Percentiles rank a stretch among this genome's conserved stretches.
Evolutionary conservation across 2,797 vertebrate species (phyloP).

Genomic region (Harpagifer antarcticus): DNA sequence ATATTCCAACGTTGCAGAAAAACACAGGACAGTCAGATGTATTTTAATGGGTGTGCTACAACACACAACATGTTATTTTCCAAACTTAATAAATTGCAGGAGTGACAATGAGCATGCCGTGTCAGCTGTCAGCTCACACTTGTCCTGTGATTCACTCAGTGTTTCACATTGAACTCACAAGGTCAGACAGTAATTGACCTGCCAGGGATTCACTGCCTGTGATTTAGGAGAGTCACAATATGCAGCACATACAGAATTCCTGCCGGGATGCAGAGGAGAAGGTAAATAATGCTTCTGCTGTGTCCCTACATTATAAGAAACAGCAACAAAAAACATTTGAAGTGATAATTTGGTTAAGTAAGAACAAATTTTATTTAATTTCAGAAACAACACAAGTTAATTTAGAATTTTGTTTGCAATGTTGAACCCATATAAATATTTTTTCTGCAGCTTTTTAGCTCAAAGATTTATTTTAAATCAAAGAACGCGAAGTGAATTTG

Average conservation of each 20-base stretch:
- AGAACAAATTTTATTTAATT: too few relatives aligned
- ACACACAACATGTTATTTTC: neutral
- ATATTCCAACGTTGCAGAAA: neutral
- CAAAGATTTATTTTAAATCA: too few relatives aligned
- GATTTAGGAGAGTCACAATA: conserved; percentile 54
- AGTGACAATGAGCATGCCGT: conserved; percentile 1
- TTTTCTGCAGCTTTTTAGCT: too few relatives aligned
- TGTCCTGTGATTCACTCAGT: conserved; percentile 40
- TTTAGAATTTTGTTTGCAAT: too few relatives aligned
- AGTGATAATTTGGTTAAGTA: too few relatives aligned
- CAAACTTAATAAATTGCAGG: conserved; percentile 27
- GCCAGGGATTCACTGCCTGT: conserved; percentile 55
- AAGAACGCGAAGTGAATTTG: too few relatives aligned
- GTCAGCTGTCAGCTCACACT: conserved; percentile 32
- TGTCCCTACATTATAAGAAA: too few relatives aligned
- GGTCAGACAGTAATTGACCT: conserved; percentile 68
- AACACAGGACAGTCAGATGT: neutral
- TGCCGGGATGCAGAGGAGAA: conserved; percentile 14
- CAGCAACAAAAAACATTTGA: too few relatives aligned
- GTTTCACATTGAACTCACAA: conserved; percentile 60
- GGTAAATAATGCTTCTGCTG: conserved; percentile 27
- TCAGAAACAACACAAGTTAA: too few relatives aligned
- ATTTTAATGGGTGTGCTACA: neutral
- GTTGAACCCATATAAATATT: too few relatives aligned
- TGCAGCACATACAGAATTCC: conserved; percentile 25